phyloP scores from a whole-genome alignment of 2,113 vertebrate genomes.

The Epinephelus lanceolatus region DNA sequence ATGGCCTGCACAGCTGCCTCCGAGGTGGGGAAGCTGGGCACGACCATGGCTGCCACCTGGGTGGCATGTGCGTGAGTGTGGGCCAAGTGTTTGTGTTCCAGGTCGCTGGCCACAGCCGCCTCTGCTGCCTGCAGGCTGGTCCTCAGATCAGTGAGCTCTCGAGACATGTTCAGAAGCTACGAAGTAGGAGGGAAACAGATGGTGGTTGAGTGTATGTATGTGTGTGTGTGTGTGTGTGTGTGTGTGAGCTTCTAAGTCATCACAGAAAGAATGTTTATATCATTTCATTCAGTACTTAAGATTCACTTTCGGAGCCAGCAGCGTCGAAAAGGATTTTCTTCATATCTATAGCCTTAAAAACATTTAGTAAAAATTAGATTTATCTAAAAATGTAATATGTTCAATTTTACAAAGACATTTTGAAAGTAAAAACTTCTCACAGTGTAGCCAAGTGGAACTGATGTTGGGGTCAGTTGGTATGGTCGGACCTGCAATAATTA shows the following conservation, averaged over 20 bases:
- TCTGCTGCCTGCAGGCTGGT: conserved; percentile 92
- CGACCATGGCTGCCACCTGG: conserved; percentile 74
- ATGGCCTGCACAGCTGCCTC: conserved; percentile 97
- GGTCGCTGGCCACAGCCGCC: conserved; percentile 88
- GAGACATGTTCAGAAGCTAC: conserved; percentile 97
- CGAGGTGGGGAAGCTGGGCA: conserved; percentile 89
- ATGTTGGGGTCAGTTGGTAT: no score
- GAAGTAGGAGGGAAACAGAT: conserved; percentile 6
- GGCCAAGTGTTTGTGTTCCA: conserved; percentile 81
- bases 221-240: conserved; percentile 22
- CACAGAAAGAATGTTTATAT: not conserved
- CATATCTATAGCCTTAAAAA: no score
- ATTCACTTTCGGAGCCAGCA: not conserved
- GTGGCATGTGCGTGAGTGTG: conserved; percentile 79
- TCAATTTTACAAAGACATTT: not conserved
- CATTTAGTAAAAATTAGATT: no score
- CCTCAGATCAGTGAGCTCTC: conserved; percentile 95
- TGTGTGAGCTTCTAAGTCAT: not conserved
- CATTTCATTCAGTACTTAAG: not conserved
- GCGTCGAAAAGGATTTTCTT: no score
- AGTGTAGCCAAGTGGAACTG: no score
- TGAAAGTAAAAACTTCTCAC: not conserved
- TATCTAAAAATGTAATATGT: no score
- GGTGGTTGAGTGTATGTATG: conserved; percentile 9
- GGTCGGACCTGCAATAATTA: no score